Evolutionary conservation across 2,797 vertebrate genomes (phyloP).

Genomic region (Phyllotis vaccarum): DNA sequence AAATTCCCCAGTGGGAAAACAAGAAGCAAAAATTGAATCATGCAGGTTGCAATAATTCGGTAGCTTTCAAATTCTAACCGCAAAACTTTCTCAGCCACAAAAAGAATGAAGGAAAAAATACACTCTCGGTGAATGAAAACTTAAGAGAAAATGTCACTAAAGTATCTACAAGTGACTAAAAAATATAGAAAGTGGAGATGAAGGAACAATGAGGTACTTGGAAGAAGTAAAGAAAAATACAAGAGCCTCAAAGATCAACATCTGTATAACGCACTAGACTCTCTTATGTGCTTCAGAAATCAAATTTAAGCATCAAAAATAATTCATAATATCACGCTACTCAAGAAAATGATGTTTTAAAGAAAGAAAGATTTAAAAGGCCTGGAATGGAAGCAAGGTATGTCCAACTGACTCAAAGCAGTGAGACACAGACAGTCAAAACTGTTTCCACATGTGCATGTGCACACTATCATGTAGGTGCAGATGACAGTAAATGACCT

Average conservation of each 20-base stretch:
- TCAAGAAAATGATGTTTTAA: conserved; percentile 8
- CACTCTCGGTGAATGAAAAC: not conserved
- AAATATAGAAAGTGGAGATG: not conserved
- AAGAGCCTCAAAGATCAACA: not conserved
- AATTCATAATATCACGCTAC: not conserved
- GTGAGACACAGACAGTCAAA: not conserved
- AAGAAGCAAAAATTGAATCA: not conserved
- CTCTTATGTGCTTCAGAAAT: not conserved
- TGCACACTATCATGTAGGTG: not conserved
- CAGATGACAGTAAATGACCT: not conserved
- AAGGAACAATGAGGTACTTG: not conserved
- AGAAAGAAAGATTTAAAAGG: not conserved
- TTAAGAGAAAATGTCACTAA: not conserved
- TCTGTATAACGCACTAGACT: not conserved
- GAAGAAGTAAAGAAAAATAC: not conserved
- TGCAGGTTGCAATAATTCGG: not conserved
- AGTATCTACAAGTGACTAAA: not conserved
- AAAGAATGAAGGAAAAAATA: not conserved
- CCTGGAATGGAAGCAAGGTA: not conserved
- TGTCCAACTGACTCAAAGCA: not conserved
- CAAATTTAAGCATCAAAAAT: not conserved
- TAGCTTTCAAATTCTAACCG: not conserved
- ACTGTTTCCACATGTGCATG: not conserved
- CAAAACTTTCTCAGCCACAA: not conserved
- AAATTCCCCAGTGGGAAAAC: not conserved